These are phyloP conservation scores for Euplexia lucipara DNA, from an alignment of 2,888 invertebrate species.

Conservation along the genomic window DNA sequence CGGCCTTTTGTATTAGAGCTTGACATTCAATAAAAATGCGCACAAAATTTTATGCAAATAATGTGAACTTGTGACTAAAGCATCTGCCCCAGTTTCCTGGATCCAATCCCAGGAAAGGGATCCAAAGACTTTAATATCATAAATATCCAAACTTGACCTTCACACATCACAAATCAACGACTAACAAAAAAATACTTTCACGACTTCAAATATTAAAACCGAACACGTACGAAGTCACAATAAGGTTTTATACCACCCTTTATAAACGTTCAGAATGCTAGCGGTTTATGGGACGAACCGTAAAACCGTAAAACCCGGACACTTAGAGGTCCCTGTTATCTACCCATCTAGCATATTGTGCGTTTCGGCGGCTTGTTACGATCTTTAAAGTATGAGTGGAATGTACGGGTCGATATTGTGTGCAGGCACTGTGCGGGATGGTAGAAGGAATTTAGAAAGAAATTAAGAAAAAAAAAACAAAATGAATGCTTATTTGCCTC, in stretches of 20 bases:
- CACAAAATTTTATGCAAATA: too few species aligned
- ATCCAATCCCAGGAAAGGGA: neutral
- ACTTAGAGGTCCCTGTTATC: conserved; percentile 84
- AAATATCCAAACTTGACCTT: conserved; percentile 54
- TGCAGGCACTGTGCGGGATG: conserved; percentile 24
- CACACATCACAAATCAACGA: conserved; percentile 14
- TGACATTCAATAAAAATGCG: too few species aligned
- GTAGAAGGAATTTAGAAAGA: too few species aligned
- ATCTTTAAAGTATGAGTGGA: conserved; percentile 62
- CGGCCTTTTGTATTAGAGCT: too few species aligned
- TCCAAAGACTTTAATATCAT: neutral
- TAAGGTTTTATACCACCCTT: conserved; percentile 65
- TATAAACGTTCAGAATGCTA: conserved; percentile 58
- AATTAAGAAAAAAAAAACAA: too few species aligned
- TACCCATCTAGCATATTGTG: conserved; percentile 88
- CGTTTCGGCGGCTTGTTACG: conserved; percentile 86
- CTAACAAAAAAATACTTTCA: conserved; percentile 50
- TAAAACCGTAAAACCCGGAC: conserved; percentile 82
- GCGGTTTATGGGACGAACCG: conserved; percentile 75
- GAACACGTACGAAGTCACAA: conserved; percentile 62
- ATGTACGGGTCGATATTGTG: conserved; percentile 70
- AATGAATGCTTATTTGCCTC: too few species aligned
- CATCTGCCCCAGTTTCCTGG: neutral
- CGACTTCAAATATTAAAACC: conserved; percentile 64
- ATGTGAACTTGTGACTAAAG: too few species aligned